Evolutionary conservation across 2,113 vertebrate genomes (phyloP).

Genomic region (Callipepla squamata): DNA sequence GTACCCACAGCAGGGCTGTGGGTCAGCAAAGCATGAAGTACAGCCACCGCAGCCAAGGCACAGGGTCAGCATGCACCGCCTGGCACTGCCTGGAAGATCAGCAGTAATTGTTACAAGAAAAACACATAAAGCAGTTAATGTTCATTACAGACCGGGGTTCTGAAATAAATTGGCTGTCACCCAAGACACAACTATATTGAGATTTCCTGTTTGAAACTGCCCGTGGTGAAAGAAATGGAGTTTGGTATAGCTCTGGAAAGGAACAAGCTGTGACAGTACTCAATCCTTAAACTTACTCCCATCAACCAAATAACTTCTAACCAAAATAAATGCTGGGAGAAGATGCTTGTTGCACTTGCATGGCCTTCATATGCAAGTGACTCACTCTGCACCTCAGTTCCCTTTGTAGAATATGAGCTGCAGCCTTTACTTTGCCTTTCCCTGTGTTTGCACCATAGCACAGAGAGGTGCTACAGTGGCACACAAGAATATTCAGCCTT

Average conservation of each 20-base stretch:
- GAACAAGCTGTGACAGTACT: neutral
- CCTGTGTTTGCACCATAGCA: fast-evolving
- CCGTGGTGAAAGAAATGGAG: neutral
- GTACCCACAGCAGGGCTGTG: neutral
- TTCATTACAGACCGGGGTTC: neutral
- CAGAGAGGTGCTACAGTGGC: neutral
- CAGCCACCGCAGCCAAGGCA: neutral
- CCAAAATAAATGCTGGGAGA: neutral
- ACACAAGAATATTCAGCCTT: neutral
- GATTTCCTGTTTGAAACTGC: neutral
- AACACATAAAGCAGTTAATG: neutral
- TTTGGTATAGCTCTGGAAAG: neutral
- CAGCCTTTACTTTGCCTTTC: neutral
- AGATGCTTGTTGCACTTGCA: neutral
- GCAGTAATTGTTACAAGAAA: neutral
- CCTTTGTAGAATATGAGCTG: neutral
- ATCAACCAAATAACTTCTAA: neutral
- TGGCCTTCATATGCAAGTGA: fast-evolving
- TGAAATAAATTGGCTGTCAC: neutral
- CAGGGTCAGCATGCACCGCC: neutral
- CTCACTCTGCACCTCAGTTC: neutral
- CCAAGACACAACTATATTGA: neutral
- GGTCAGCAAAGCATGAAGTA: neutral
- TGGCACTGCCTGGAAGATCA: neutral
- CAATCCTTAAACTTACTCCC: neutral